Base-by-base conservation (phyloP, 2,113 vertebrate genomes). In the Dicaeum eximium region DNA sequence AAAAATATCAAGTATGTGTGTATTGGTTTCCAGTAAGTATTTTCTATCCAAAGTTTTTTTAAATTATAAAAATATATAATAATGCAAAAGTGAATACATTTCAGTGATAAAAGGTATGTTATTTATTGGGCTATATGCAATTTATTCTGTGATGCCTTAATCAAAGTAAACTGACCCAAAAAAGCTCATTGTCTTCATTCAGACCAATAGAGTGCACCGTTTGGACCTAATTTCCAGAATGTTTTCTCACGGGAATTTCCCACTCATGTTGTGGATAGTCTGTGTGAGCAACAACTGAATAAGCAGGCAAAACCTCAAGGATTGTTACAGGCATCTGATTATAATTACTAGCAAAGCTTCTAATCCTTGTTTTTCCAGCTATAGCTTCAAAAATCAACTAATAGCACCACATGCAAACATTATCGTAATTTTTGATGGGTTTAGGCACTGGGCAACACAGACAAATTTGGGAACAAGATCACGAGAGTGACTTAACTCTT, bases 161-260 rank as follows among this genome's bases (percentile, higher is more conserved):
- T 88, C 35, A 70, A 82, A 84, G 61, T 51, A 69, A 94, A 66
- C 21, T 38, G 45, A 38, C 25, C 30, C 30, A 50, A 91, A 77
- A 38, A 45, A 16, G 0, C 22, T 54, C 17, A 14, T 80, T 80
- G 88, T 83, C 71, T 83, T 53, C 60, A 51, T 64, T 90, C 44
- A 73, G 4, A 45, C 28, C 28, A 56, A 42, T 27, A 7, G 27
- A 31, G 22, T 50, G 44, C 25, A 54, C 28, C 37, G 42, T 78
- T 93, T 94, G 67, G 60, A 73, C 60, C 60, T 70, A 15, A 73
- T 56, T 94, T 96, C 60, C 64, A 93, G 66, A 90, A 16, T 56
- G 51, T 79, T 94, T 96, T 93, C 88, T 83, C 90, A 83, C 1
- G 11, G 79, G 88, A 95, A 78, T 92, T 83, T 93, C 40, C 24